phyloP scores from a whole-genome alignment of 2,888 invertebrate genomes.

The Brenthis hecate region DNA sequence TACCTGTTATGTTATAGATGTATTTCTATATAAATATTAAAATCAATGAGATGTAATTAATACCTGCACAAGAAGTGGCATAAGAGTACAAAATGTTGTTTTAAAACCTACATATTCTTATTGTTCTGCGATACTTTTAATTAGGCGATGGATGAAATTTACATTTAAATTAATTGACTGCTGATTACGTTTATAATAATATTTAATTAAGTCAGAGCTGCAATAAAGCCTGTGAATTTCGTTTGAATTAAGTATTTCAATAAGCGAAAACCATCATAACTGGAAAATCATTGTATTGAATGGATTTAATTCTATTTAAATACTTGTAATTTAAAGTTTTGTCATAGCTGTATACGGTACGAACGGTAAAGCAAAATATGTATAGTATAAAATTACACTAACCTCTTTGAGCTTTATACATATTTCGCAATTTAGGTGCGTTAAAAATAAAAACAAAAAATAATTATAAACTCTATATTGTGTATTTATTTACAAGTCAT shows the following conservation, averaged over 20 bases:
- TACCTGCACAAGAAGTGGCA: background rate
- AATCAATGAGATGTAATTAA: too few relatives aligned
- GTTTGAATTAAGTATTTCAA: constrained; percentile 24
- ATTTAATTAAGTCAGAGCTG: constrained; percentile 27
- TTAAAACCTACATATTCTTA: constrained; percentile 1
- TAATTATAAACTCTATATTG: constrained; percentile 10
- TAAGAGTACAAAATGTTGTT: background rate
- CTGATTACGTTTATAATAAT: constrained; percentile 31
- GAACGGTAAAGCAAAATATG: too few relatives aligned
- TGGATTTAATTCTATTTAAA: constrained; percentile 6
- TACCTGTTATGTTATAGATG: background rate
- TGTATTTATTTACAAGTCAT: constrained; percentile 32
- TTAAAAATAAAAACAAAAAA: constrained; percentile 11
- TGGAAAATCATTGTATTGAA: constrained; percentile 2
- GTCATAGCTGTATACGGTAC: background rate
- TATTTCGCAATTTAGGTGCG: background rate
- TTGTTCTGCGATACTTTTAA: constrained; percentile 10
- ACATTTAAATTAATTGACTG: constrained; percentile 29
- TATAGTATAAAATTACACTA: too few relatives aligned
- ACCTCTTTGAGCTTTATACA: too few relatives aligned
- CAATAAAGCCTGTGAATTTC: constrained; percentile 19
- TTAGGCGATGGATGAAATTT: constrained; percentile 19
- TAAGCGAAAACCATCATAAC: constrained; percentile 18
- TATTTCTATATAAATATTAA: too few relatives aligned
- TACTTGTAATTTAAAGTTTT: constrained; percentile 9